Conservation (phyloP, 2,797 vertebrate genomes). For the Lepidocolaptes lacrymiger region DNA sequence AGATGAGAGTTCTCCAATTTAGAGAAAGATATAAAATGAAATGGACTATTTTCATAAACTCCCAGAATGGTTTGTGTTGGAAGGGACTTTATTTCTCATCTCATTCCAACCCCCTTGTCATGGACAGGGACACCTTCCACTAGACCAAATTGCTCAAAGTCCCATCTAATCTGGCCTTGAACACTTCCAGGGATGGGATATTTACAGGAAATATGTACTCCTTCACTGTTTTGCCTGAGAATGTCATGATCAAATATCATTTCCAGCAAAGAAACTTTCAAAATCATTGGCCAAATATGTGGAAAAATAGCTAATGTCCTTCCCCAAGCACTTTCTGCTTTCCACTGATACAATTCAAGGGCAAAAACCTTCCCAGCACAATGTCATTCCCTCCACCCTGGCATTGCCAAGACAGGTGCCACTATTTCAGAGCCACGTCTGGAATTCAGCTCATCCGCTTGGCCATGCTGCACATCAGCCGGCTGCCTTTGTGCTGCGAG, state of each 20-base stretch:
- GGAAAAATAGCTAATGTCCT: background rate
- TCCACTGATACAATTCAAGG: background rate
- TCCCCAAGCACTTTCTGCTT: background rate
- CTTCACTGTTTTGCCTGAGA: background rate
- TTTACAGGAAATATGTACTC: background rate
- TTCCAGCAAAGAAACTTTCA: background rate
- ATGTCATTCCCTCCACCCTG: rapidly evolving
- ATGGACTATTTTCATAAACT: background rate
- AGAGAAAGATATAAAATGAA: background rate
- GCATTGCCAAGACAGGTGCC: rapidly evolving
- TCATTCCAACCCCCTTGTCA: background rate
- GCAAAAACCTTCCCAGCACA: background rate
- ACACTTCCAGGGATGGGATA: background rate
- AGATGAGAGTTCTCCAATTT: background rate
- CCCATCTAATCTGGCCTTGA: background rate
- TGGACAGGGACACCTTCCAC: background rate
- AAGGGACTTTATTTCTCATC: background rate
- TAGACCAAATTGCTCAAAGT: background rate
- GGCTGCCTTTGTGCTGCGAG: background rate
- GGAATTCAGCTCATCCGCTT: rapidly evolving
- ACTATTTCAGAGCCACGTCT: background rate
- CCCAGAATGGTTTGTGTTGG: background rate
- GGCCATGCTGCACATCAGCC: rapidly evolving
- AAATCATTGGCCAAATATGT: background rate
- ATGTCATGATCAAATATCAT: rapidly evolving